Base-by-base conservation (phyloP, 1,140 invertebrate species). In the Glomeris maerens region DNA sequence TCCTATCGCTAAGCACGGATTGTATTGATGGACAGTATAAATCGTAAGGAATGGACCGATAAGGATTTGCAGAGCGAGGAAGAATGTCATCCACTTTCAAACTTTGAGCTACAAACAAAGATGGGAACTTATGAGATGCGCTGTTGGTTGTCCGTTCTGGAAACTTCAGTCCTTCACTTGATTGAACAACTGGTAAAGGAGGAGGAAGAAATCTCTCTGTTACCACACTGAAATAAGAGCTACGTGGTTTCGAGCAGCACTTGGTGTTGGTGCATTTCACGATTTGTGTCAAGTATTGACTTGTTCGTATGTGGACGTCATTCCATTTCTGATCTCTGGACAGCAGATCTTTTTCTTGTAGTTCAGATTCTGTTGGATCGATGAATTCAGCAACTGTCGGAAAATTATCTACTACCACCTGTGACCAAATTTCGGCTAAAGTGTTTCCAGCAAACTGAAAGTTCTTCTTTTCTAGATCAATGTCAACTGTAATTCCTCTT, bases 391-490 rank as follows among this genome's bases (percentile, higher is more conserved):
- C 61, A n/a, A 60, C 45, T 27, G 64, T 59, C 26, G 40, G 39
- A 62, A 63, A 47, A 53, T 45, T 40, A 60, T 62, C 48, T 22
- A 56, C 42, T 17, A 56, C 54, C 48, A 49, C 29, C 57, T 60
- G 59, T 64, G 38, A 62, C 55, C 57, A 58, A 25, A 55, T 46
- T 45, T 54, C 55, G 45, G 64, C 56, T n/a, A 69, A 56, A 26
- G 31, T 49, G 49, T 60, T 31, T 7, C 60, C 62, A 48, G 63
- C 62, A 28, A 54, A 45, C 31, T 54, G 28, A 49, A 63, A 66
- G 54, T 66, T 67, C 49, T 60, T 52, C 46, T 54, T 57, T 52
- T 66, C 65, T 23, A 66, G 52, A 29, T 65, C 57, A 49, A 53
- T 31, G 54, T 66, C 60, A 26, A 61, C 62, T 53, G 63, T 67